phyloP scores from a whole-genome alignment of 2,888 invertebrate genomes.

The Lochmaea capreae region DNA sequence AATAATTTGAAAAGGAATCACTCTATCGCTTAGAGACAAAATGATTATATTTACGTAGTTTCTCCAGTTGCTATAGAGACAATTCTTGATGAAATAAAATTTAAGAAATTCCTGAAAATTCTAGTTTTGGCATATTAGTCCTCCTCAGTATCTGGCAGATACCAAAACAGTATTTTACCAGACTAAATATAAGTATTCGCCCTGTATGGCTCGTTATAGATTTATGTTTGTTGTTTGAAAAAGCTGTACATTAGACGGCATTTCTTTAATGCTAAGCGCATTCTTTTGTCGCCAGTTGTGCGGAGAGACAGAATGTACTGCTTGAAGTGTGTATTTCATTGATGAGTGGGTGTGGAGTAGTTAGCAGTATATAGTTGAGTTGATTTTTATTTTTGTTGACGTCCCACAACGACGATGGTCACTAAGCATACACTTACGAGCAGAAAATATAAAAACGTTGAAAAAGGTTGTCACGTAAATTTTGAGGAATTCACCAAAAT shows the following conservation, averaged over 20 bases:
- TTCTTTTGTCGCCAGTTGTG: neutral
- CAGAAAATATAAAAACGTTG: neutral
- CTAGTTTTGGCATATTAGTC: too few relatives aligned
- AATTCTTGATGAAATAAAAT: too few relatives aligned
- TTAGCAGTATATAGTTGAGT: conserved; percentile 1
- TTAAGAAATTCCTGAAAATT: too few relatives aligned
- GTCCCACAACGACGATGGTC: neutral
- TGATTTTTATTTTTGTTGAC: neutral
- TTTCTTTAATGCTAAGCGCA: conserved; percentile 2
- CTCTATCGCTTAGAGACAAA: too few relatives aligned
- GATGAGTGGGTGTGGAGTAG: conserved; percentile 8
- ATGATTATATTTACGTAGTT: too few relatives aligned
- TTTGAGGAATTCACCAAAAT: neutral
- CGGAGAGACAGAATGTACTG: neutral
- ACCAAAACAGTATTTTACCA: too few relatives aligned
- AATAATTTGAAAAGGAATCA: too few relatives aligned
- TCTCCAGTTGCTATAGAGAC: too few relatives aligned
- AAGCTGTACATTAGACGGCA: neutral
- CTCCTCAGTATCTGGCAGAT: too few relatives aligned
- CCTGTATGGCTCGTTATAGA: neutral
- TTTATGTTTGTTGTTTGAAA: neutral
- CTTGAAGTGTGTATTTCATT: conserved; percentile 2
- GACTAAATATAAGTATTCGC: neutral
- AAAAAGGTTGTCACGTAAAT: neutral
- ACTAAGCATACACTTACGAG: conserved; percentile 1